A percentile compares a stretch with the other conserved stretches of the same genome.
These are phyloP conservation scores for Trichogramma pretiosum DNA, from an alignment of 1,140 invertebrate genomes.

Conservation along the genomic window DNA sequence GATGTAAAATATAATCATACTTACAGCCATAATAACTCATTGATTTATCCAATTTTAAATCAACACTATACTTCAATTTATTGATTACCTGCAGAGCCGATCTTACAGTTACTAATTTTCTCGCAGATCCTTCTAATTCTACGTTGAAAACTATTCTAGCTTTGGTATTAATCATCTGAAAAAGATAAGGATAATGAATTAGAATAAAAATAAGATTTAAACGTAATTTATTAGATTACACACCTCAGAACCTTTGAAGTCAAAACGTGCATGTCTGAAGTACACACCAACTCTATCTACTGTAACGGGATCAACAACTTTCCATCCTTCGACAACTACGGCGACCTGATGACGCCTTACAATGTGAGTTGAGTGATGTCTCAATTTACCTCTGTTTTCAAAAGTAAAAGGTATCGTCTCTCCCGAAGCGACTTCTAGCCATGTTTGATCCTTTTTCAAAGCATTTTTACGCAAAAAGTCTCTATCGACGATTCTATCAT, in stretches of 20 bases:
- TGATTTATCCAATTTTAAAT: conserved; percentile 58
- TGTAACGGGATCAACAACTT: conserved; percentile 74
- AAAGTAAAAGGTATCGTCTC: conserved; percentile 74
- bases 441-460: conserved; percentile 47
- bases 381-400: conserved; percentile 65
- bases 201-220: not conserved
- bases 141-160: conserved; percentile 80
- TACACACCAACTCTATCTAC: conserved; percentile 92
- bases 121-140: conserved; percentile 81
- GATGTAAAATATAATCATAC: conserved; percentile 18
- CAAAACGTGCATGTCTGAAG: conserved; percentile 68
- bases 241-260: conserved; percentile 34
- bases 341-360: conserved; percentile 75
- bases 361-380: conserved; percentile 74
- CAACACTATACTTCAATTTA: conserved; percentile 60
- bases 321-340: conserved; percentile 85
- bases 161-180: conserved; percentile 37
- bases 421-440: conserved; percentile 61
- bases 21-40: conserved; percentile 37
- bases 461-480: conserved; percentile 23
- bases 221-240: conserved; percentile 1
- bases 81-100: conserved; percentile 81
- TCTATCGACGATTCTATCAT: conserved; percentile 28
- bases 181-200: conserved; percentile 16
- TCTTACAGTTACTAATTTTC: conserved; percentile 90